Evolutionary conservation across 2,888 invertebrate genomes (phyloP), one percentile per base, ranked within the genome.

Genomic region (Meloe dianella): DNA sequence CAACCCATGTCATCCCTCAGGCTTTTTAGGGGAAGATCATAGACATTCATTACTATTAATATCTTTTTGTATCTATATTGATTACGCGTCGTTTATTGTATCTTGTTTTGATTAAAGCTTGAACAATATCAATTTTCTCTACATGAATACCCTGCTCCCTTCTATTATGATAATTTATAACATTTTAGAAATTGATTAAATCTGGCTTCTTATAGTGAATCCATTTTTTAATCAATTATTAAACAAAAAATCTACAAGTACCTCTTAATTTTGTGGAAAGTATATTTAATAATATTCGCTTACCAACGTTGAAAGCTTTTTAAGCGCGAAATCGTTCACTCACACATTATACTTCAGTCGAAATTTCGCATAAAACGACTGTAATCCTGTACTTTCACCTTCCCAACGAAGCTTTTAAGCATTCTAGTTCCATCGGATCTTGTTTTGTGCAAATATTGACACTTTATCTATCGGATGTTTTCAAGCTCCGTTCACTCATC

Each of bases 371-470:
- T 68, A 72, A 75, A 77, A 73, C 74, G 77, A 70, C 70, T 70
- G 72, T 78, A 78, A 79, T 79, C 79, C 77, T 69, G 74, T 73
- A 75, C 75, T 78, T 76, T 77, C 75, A 75, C 76, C 74, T 76
- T 75, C 70, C 67, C 63, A 57, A 67, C 66, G 73, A 73, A 76
- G 77, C 79, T 79, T 79, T 78, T 78, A 78, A 78, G 76, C 74
- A 73, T 76, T 74, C 73, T 73, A 74, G 75, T 77, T 77, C 74
- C 72, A 75, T 72, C 74, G 73, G 76, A 77, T 78, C 75, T 77
- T 77, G 77, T 79, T 79, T 78, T 77, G 75, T 68, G 75, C 77
- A 80, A 81, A 81, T 81, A 81, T 80, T 80, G 79, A 79, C 79
- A 76, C 71, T 77, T 74, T 75, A 75, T 74, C 71, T 73, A 67